phyloP scores from a whole-genome alignment of 2,888 invertebrate species.

The Argynnis bischoffii region DNA sequence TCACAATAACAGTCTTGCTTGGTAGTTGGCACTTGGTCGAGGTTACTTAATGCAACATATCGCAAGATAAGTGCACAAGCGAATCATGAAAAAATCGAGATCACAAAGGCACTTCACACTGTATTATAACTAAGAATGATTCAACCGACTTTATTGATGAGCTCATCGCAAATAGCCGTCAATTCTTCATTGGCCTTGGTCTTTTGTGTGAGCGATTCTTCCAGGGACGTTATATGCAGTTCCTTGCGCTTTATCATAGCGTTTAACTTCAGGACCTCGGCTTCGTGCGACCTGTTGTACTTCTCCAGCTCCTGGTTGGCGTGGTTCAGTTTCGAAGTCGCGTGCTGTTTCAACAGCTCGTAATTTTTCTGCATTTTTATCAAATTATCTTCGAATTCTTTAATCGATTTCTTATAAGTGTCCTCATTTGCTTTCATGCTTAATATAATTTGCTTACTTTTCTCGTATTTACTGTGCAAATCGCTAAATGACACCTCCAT shows the following conservation, averaged over 20 bases:
- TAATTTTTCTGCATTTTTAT: slow-evolving; percentile 91
- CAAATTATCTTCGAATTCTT: slow-evolving; percentile 86
- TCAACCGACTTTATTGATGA: slow-evolving; percentile 85
- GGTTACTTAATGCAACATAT: slow-evolving; percentile 67
- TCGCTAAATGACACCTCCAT: slow-evolving; percentile 85
- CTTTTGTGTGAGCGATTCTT: slow-evolving; percentile 93
- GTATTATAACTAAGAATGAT: slow-evolving; percentile 45
- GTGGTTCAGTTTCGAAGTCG: slow-evolving; percentile 90
- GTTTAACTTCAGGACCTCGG: slow-evolving; percentile 91
- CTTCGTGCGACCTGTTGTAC: slow-evolving; percentile 87
- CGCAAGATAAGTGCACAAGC: slow-evolving; percentile 66
- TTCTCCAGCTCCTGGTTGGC: slow-evolving; percentile 91
- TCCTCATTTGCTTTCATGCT: slow-evolving; percentile 85
- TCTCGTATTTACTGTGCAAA: slow-evolving; percentile 85
- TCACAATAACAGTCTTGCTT: slow-evolving; percentile 71
- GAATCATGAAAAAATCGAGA: slow-evolving; percentile 48
- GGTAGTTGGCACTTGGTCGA: slow-evolving; percentile 62
- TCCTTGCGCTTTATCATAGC: slow-evolving; percentile 94
- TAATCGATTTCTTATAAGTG: slow-evolving; percentile 84
- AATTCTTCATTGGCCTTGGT: slow-evolving; percentile 94
- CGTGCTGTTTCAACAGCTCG: slow-evolving; percentile 92
- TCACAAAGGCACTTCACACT: slow-evolving; percentile 34
- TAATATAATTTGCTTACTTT: slow-evolving; percentile 83
- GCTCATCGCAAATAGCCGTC: slow-evolving; percentile 95
- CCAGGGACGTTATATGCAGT: slow-evolving; percentile 90